phyloP scores from a whole-genome alignment of 2,888 invertebrate species.

The Philereme vetulata region DNA sequence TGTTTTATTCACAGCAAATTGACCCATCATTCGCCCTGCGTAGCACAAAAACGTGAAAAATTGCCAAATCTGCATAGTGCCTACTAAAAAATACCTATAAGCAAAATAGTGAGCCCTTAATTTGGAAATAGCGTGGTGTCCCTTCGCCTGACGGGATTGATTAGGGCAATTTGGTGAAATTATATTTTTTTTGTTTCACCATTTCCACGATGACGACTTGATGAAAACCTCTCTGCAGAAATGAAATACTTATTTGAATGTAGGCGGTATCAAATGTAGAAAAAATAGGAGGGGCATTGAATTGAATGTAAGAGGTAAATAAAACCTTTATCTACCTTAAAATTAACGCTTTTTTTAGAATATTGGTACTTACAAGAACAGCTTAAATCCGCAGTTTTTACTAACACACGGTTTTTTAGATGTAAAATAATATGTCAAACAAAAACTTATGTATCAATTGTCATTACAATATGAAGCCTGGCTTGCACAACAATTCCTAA shows the following conservation, averaged over 20 bases:
- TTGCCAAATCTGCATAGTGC: conserved; percentile 3
- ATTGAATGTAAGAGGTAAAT: too few relatives aligned
- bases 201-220: conserved; percentile 27
- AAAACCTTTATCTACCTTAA: too few relatives aligned
- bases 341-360: too few relatives aligned
- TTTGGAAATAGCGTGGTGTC: conserved; percentile 44
- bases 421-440: too few relatives aligned
- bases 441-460: too few relatives aligned
- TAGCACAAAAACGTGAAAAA: conserved; percentile 10
- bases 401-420: too few relatives aligned
- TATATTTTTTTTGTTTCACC: conserved; percentile 31
- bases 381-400: too few relatives aligned
- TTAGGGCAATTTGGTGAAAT: conserved; percentile 40
- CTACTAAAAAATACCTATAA: conserved; percentile 1
- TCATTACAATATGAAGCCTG: too few relatives aligned
- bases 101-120: conserved; percentile 29
- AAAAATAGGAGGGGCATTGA: too few relatives aligned
- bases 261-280: neutral
- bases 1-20: conserved; percentile 4
- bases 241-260: neutral
- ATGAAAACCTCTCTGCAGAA: conserved; percentile 27
- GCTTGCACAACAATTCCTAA: too few relatives aligned
- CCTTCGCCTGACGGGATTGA: conserved; percentile 37
- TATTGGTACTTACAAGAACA: too few relatives aligned
- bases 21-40: conserved; percentile 11